Evolutionary conservation across 2,113 vertebrate genomes (phyloP).

Genomic region (Anolis carolinensis): DNA sequence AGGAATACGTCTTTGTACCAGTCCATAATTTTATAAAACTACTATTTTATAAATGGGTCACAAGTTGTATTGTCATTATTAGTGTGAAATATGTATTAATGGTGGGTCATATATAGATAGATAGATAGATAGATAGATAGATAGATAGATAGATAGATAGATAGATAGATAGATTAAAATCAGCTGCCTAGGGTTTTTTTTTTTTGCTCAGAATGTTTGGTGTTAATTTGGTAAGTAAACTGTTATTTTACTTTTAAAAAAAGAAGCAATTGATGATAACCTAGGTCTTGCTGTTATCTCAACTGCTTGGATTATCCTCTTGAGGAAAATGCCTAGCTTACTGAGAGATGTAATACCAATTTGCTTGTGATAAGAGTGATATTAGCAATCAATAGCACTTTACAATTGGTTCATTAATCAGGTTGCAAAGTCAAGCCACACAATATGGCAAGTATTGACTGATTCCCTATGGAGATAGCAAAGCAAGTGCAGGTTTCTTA

Average conservation of each 20-base stretch:
- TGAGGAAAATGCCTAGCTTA: neutral
- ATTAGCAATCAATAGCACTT: constrained; percentile 1
- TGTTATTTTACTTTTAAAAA: neutral
- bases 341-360: constrained; percentile 14
- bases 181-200: constrained; percentile 25
- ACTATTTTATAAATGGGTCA: neutral
- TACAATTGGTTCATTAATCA: neutral
- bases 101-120: too few species aligned
- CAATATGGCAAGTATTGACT: rapidly evolving
- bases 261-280: neutral
- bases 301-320: constrained; percentile 10
- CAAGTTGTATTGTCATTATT: neutral
- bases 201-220: neutral
- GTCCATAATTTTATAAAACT: neutral
- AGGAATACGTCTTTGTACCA: neutral
- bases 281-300: neutral
- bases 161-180: too few species aligned
- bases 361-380: constrained; percentile 29
- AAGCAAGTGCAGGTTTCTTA: neutral
- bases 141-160: too few species aligned
- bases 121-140: too few species aligned
- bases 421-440: neutral
- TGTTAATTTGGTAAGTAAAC: constrained; percentile 19
- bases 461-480: neutral
- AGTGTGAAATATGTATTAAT: neutral